These are phyloP conservation scores for Drosophila picticornis DNA, from an alignment of 2,888 invertebrate genomes.

Conservation along the genomic window DNA sequence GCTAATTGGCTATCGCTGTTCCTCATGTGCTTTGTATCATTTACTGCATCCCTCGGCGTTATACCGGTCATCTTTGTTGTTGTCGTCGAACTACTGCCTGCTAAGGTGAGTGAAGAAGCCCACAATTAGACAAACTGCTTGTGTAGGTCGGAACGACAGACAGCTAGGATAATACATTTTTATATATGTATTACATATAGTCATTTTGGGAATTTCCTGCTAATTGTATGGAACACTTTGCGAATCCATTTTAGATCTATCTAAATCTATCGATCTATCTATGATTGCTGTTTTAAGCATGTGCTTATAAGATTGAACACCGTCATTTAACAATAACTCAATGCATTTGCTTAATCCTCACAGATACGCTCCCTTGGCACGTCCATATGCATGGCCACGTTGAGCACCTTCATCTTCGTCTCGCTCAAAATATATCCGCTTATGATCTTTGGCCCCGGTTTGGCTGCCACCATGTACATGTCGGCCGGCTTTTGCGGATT, in stretches of 20 bases:
- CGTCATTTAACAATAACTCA: not conserved
- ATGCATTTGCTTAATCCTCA: slow-evolving; percentile 15
- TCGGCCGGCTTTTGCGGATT: slow-evolving; percentile 66
- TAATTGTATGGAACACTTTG: not conserved
- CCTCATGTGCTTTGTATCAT: slow-evolving; percentile 71
- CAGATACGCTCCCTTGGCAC: slow-evolving; percentile 80
- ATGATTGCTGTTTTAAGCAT: not conserved
- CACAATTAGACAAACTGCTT: not conserved
- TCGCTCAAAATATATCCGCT: slow-evolving; percentile 79
- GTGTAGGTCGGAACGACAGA: not conserved
- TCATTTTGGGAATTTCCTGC: not conserved
- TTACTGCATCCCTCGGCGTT: slow-evolving; percentile 74
- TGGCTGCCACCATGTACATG: slow-evolving; percentile 77
- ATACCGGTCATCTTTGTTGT: slow-evolving; percentile 75
- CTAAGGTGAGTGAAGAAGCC: slow-evolving; percentile 67
- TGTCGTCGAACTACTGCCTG: slow-evolving; percentile 77
- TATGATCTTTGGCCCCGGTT: slow-evolving; percentile 66
- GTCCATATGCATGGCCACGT: slow-evolving; percentile 70
- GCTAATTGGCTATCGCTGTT: slow-evolving; percentile 75
- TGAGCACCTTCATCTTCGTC: slow-evolving; percentile 75
- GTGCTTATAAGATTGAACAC: not conserved
- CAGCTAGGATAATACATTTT: not conserved
- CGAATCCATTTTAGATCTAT: not conserved
- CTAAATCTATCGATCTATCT: too few species aligned
- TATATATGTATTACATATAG: not conserved